A percentile compares a stretch with the other conserved stretches of the same genome.
Evolutionary conservation across 2,113 vertebrate genomes (phyloP).

Genomic region (Lipotes vexillifer): DNA sequence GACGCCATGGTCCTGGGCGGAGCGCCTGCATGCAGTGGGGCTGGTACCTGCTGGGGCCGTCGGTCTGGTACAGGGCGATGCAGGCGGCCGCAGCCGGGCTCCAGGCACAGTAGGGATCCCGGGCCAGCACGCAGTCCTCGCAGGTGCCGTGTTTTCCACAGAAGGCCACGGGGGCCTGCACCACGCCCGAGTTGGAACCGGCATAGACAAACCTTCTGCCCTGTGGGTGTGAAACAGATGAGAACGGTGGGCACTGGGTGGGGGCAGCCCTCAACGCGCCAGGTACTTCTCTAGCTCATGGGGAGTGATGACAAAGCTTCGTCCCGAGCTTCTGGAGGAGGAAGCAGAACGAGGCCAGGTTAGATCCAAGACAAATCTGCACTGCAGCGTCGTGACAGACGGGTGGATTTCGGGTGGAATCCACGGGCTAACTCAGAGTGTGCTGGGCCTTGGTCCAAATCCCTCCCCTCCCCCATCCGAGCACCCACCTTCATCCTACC

Average conservation of each 20-base stretch:
- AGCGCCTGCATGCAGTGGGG: fast-evolving
- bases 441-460: fast-evolving
- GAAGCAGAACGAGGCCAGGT: fast-evolving
- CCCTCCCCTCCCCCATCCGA: neutral
- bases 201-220: constrained; percentile 88
- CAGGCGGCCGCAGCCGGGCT: constrained; percentile 78
- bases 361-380: fast-evolving
- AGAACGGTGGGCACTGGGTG: neutral
- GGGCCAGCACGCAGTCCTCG: constrained; percentile 89
- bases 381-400: fast-evolving
- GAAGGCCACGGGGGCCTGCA: constrained; percentile 92
- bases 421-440: fast-evolving
- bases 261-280: neutral
- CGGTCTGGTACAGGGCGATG: constrained; percentile 77
- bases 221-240: constrained; percentile 72
- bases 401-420: fast-evolving
- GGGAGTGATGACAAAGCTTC: too few relatives aligned
- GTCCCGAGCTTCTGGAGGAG: fast-evolving
- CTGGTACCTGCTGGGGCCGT: constrained; percentile 74
- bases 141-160: constrained; percentile 89
- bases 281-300: fast-evolving
- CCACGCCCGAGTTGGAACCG: constrained; percentile 90
- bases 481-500: fast-evolving
- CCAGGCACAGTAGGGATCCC: constrained; percentile 98
- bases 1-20: fast-evolving